Percentiles rank a stretch among this genome's conserved stretches.
phyloP scores from a whole-genome alignment of 2,113 vertebrate species.

The Myotis davidii region DNA sequence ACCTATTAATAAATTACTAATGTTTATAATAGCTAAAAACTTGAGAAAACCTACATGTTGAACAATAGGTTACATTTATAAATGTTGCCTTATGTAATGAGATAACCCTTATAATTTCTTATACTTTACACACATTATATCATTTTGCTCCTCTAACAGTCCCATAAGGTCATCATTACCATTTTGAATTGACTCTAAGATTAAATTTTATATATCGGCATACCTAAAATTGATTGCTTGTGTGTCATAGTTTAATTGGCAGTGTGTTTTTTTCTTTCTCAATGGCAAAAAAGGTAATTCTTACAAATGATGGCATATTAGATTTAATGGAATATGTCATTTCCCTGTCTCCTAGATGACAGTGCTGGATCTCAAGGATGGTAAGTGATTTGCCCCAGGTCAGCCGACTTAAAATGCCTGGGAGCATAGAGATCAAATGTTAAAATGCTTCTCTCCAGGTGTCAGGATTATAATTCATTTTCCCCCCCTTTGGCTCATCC shows the following conservation, averaged over 20 bases:
- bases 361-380: not conserved
- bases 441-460: not conserved
- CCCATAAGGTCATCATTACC: not conserved
- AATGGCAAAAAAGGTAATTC: conserved; percentile 22
- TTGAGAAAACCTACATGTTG: conserved; percentile 3
- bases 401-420: not conserved
- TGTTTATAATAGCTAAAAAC: conserved; percentile 1
- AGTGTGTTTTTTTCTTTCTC: conserved; percentile 9
- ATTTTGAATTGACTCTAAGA: conserved; percentile 1
- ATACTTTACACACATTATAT: not conserved
- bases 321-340: conserved; percentile 2
- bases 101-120: not conserved
- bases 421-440: not conserved
- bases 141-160: not conserved
- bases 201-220: not conserved
- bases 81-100: not conserved
- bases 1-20: conserved; percentile 25
- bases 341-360: conserved; percentile 17
- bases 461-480: not conserved
- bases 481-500: not conserved
- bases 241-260: conserved; percentile 37
- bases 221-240: conserved; percentile 32
- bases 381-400: not conserved
- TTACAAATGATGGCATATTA: conserved; percentile 10
- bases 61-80: not conserved